A percentile compares a stretch with the other conserved stretches of the same genome.
Conservation (phyloP, 2,113 vertebrate genomes). For the Barbus barbus region DNA sequence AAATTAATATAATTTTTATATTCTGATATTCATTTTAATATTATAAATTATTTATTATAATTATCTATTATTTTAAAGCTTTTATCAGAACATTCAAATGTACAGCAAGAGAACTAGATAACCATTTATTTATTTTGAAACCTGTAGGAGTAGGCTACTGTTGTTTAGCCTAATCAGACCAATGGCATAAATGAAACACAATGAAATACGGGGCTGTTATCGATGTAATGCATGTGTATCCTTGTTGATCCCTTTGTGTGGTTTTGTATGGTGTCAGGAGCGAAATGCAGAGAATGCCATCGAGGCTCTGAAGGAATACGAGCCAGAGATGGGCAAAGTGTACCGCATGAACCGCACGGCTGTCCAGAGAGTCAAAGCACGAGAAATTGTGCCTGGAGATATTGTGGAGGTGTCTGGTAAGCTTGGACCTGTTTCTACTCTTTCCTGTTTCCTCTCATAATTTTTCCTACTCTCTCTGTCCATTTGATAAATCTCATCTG, state of each 20-base stretch:
- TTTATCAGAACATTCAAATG: not conserved
- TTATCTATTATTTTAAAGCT: not conserved
- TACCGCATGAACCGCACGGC: constrained; percentile 88
- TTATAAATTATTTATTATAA: not conserved
- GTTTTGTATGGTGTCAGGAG: constrained; percentile 75
- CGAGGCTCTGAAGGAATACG: constrained; percentile 95
- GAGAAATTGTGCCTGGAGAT: constrained; percentile 94
- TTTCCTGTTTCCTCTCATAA: not conserved
- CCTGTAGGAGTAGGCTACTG: not conserved
- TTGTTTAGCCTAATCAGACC: not conserved
- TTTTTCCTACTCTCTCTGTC: not conserved
- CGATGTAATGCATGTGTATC: not conserved
- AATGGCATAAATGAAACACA: not conserved
- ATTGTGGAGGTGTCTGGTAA: constrained; percentile 95
- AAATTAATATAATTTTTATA: not conserved
- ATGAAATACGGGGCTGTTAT: not conserved
- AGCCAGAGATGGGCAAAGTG: constrained; percentile 98
- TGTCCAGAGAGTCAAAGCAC: constrained; percentile 90
- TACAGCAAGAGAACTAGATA: not conserved
- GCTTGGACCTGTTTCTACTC: not conserved
- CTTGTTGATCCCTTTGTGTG: not conserved
- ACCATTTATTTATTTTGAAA: not conserved
- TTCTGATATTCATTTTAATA: not conserved
- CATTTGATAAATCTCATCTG: not conserved
- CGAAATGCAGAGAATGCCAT: constrained; percentile 95